Evolutionary conservation across 2,888 invertebrate genomes (phyloP).

Genomic region (Nymphalis c-album): DNA sequence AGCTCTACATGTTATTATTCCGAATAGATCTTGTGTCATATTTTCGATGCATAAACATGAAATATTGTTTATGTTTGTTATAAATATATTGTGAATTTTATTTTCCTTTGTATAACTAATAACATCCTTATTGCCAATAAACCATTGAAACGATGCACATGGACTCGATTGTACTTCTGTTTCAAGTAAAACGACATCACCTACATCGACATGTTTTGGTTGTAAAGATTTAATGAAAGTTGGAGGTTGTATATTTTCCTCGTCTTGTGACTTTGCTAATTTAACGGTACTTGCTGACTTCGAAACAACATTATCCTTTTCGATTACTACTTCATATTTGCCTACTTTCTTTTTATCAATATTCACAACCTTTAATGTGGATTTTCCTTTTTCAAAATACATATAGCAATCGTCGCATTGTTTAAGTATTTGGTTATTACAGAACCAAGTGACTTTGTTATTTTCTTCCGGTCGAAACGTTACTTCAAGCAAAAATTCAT

Average conservation of each 20-base stretch:
- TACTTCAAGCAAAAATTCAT: conserved; percentile 85
- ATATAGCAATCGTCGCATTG: conserved; percentile 83
- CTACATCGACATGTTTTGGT: conserved; percentile 86
- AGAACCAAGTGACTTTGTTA: conserved; percentile 91
- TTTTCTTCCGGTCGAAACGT: conserved; percentile 86
- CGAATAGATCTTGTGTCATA: conserved; percentile 85
- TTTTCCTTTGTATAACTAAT: conserved; percentile 77
- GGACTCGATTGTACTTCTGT: conserved; percentile 89
- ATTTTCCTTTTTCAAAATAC: conserved; percentile 81
- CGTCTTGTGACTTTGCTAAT: conserved; percentile 83
- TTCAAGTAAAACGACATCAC: conserved; percentile 90
- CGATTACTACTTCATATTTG: conserved; percentile 93
- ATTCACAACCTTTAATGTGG: conserved; percentile 84
- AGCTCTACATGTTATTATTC: conserved; percentile 92
- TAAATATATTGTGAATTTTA: conserved; percentile 86
- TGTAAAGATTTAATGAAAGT: conserved; percentile 86
- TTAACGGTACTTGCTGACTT: conserved; percentile 92
- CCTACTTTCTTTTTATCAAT: conserved; percentile 89
- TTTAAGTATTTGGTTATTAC: conserved; percentile 89
- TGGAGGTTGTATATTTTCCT: conserved; percentile 85
- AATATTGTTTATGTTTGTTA: conserved; percentile 86
- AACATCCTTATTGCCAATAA: conserved; percentile 87
- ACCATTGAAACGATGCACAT: conserved; percentile 93
- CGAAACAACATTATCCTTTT: conserved; percentile 87
- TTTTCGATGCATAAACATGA: conserved; percentile 90